Evolutionary conservation across 1,140 invertebrate species (phyloP).

Genomic region (Drosophila sulfurigaster): DNA sequence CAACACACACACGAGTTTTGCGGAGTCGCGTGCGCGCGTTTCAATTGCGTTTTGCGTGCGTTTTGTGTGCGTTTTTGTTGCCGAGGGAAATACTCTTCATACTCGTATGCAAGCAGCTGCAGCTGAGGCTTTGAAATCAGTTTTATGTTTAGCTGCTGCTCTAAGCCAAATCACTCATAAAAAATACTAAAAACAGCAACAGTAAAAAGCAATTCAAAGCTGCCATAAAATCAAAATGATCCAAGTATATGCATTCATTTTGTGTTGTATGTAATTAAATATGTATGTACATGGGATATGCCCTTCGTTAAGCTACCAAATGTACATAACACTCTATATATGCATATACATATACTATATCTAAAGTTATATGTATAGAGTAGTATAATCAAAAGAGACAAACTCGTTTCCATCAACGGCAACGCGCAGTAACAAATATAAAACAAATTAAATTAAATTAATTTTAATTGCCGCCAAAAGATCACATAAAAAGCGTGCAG

Average conservation of each 20-base stretch:
- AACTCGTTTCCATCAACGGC: conserved; percentile 67
- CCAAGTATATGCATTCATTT: conserved; percentile 37
- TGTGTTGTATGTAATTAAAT: conserved; percentile 29
- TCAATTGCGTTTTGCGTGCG: conserved; percentile 51
- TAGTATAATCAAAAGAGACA: conserved; percentile 75
- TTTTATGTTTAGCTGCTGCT: conserved; percentile 52
- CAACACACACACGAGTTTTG: conserved; percentile 48
- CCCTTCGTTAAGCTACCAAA: conserved; percentile 45
- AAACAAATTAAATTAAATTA: conserved; percentile 79
- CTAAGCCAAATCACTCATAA: conserved; percentile 62
- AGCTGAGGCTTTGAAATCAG: conserved; percentile 1
- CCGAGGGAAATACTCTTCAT: conserved; percentile 29
- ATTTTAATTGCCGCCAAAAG: conserved; percentile 79
- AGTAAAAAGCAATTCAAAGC: conserved; percentile 75
- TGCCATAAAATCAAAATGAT: conserved; percentile 80
- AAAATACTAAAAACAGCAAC: conserved; percentile 54
- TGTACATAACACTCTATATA: conserved; percentile 13
- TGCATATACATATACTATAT: conserved; percentile 1
- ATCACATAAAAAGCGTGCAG: conserved; percentile 79
- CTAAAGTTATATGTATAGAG: not conserved
- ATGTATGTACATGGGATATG: conserved; percentile 42
- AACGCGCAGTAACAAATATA: conserved; percentile 58
- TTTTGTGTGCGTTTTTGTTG: conserved; percentile 54
- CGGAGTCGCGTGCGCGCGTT: conserved; percentile 75
- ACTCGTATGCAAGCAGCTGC: conserved; percentile 6